Evolutionary conservation across 2,113 vertebrate genomes (phyloP), one percentile per base, ranked within the genome.

Genomic region (Pterocles burchelli): DNA sequence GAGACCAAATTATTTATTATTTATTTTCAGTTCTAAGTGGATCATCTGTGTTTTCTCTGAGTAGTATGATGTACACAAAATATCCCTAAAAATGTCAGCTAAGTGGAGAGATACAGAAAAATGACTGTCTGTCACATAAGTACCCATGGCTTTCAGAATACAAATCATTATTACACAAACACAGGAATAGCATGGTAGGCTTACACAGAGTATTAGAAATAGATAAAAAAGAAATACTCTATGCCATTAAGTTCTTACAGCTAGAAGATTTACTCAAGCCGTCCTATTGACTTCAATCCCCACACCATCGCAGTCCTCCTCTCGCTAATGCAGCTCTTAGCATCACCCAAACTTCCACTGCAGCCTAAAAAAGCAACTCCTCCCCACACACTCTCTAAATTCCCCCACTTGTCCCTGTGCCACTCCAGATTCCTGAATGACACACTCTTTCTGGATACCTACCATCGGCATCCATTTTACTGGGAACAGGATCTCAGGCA

Each of bases 1-100:
- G 85, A 95, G 87, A 94, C 72, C 91, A 89, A 83, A 86, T 95
- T 92, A 97, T 97, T 97, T 96, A 96, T 95, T 96, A 89, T 97
- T 96, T 97, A 70, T 95, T 97, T 97, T 93, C 94, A 93, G 72
- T 95, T 96, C 73, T 68, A 84, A 95, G 77, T 89, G 81, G 79
- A 91, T 95, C 90, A 96, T 95, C 96, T 97, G 87, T 95, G 75
- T 88, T 92, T 95, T 95, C 90, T 95, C 95, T 90, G 46, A 93
- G 57, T 45, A 82, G 74, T 25, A 82, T 5, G 38, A 87, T 67
- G 61, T 65, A 36, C 65, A 95, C 76, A 96, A 93, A 96, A 81
- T 57, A 92, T 34, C 74, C 86, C 91, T 94, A 91, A 94, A 96
- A 96, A 89, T 61, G 65, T 88, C 88, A 83, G 19, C 70, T 71